Base-by-base conservation (phyloP, 2,113 vertebrate species). In the Eulacestoma nigropectus region DNA sequence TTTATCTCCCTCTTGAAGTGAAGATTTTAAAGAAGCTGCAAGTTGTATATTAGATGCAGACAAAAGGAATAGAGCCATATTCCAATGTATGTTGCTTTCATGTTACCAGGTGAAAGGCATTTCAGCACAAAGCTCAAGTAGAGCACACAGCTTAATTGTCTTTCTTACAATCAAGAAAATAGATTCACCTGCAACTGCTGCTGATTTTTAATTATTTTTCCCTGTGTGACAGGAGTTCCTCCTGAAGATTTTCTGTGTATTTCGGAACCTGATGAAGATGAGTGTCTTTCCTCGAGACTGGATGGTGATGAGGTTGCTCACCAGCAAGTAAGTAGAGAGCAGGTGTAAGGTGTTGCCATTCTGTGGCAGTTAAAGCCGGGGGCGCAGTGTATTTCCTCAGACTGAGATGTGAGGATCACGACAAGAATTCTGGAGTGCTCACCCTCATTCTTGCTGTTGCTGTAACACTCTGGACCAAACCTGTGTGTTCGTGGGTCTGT, bases 241-340 rank as follows among this genome's bases (percentile, higher is more conserved):
- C 69, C 93, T 99, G 95, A 99, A 99, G 98, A 99, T 99, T 89
- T 98, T 99, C 96, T 99, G 99, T 87, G 99, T 99, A 27, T 99
- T 99, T 96, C 98, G 99, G 72, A 99, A 99, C 91, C 97, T 99
- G 94, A 99, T 99, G 99, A 99, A 99, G 96, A 98, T 99, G 98
- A 99, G 98, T 42, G 99, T 99, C 92, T 99, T 99, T 95, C 99
- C 99, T 57, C 98, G 99, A 19, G 99, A 99, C 98, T 99, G 99
- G 99, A 99, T 99, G 96, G 98, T 99, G 91, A 99, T 99, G 99
- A 98, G 99, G 84, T 97, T 99, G 68, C 99, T 99, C 59, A 99
- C 99, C 95, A 99, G 99, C 99, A 99, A 99, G 99, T 99, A 94
- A 98, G 98, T 97, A 33, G 88, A 89, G 70, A 77, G 50, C 72